Percentiles rank a stretch among this genome's conserved stretches.
Evolutionary conservation across 2,797 vertebrate genomes (phyloP).

Genomic region (Dicrostonyx torquatus): DNA sequence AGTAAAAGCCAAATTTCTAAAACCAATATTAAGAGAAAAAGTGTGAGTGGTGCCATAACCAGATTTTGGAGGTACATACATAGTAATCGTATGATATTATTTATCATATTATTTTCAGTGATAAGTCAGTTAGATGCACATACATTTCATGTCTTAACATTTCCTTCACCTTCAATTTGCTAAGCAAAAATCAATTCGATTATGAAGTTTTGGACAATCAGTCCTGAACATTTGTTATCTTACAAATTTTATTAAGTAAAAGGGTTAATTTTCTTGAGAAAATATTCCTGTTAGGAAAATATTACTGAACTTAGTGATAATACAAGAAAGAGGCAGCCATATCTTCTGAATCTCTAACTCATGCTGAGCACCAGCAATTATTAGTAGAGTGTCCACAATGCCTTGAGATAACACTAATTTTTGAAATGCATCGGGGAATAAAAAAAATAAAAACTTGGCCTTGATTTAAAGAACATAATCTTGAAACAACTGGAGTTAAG

Average conservation of each 20-base stretch:
- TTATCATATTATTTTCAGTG: not conserved
- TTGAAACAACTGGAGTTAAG: not conserved
- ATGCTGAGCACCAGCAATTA: not conserved
- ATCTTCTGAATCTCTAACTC: not conserved
- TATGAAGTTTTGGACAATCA: not conserved
- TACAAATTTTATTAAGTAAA: not conserved
- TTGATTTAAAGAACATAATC: not conserved
- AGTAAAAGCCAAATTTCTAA: not conserved
- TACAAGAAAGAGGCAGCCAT: not conserved
- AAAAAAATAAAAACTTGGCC: not conserved
- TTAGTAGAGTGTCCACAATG: not conserved
- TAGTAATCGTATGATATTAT: not conserved
- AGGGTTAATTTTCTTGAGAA: not conserved
- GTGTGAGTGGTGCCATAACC: not conserved
- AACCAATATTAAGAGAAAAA: constrained; percentile 7
- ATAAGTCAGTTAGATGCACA: not conserved
- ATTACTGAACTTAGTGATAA: constrained; percentile 6
- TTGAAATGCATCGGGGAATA: not conserved
- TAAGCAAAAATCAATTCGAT: not conserved
- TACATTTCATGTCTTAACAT: not conserved
- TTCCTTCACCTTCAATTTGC: not conserved
- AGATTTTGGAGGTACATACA: not conserved
- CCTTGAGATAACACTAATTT: constrained; percentile 23
- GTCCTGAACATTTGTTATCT: not conserved
- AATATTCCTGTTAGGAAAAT: constrained; percentile 3